A percentile compares a stretch with the other conserved stretches of the same genome.
phyloP scores from a whole-genome alignment of 2,888 invertebrate species.

The Melanophora roralis region DNA sequence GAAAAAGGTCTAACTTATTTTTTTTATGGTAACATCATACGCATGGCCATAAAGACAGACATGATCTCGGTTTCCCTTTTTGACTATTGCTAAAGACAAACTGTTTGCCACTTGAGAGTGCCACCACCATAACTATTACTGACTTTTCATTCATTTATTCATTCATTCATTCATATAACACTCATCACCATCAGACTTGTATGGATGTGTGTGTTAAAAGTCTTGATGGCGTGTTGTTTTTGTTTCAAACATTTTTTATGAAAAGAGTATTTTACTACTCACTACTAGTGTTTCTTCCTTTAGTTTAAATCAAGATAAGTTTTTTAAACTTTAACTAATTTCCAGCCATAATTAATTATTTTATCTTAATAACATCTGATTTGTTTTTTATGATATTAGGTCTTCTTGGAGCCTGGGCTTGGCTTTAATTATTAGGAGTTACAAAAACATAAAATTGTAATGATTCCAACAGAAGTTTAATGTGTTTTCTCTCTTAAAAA shows the following conservation, averaged over 20 bases:
- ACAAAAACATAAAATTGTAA: not conserved
- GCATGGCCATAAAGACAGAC: not conserved
- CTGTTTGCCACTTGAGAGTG: conserved; percentile 14
- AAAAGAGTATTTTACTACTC: not conserved
- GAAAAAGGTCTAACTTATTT: conserved; percentile 42
- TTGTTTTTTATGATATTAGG: conserved; percentile 35
- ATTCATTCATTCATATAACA: too few species aligned
- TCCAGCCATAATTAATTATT: conserved; percentile 75
- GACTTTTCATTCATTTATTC: too few species aligned
- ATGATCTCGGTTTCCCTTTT: not conserved
- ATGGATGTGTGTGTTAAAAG: too few species aligned
- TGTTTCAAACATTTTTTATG: not conserved
- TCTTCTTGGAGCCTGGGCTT: conserved; percentile 28
- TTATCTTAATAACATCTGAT: conserved; percentile 66
- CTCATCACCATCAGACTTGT: too few species aligned
- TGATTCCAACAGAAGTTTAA: not conserved
- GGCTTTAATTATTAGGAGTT: conserved; percentile 1
- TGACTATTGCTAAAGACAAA: not conserved
- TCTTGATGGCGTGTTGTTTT: not conserved
- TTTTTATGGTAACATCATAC: not conserved
- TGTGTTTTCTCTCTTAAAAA: not conserved
- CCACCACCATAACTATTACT: not conserved
- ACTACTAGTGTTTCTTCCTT: conserved; percentile 55
- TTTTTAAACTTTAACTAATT: conserved; percentile 68
- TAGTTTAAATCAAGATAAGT: conserved; percentile 70